Evolutionary conservation across 2,113 vertebrate genomes (phyloP).

Genomic region (Leiothrix lutea): DNA sequence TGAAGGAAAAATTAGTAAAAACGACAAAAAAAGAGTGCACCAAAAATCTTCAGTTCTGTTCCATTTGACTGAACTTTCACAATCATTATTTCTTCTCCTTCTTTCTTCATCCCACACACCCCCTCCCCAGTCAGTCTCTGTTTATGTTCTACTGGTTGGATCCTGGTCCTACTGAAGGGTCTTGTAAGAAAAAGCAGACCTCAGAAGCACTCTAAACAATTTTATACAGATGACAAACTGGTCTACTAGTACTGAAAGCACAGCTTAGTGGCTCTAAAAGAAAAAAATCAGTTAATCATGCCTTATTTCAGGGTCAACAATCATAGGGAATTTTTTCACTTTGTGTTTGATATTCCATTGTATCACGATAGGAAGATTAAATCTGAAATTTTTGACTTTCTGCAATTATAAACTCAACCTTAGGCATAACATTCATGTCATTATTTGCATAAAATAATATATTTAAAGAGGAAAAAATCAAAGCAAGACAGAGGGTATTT

Average conservation of each 20-base stretch:
- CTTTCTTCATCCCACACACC: rapidly evolving
- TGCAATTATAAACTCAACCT: neutral
- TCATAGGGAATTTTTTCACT: neutral
- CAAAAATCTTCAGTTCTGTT: neutral
- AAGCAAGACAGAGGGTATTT: neutral
- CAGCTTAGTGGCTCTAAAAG: neutral
- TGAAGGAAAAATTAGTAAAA: neutral
- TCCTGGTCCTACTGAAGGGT: neutral
- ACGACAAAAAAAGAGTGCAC: neutral
- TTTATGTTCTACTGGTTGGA: neutral
- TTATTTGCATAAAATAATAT: neutral
- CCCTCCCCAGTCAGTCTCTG: neutral
- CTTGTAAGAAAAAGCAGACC: neutral
- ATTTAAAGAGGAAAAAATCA: neutral
- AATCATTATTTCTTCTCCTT: neutral
- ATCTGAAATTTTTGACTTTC: neutral
- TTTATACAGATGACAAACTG: neutral
- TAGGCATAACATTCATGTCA: neutral
- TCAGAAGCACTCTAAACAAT: neutral
- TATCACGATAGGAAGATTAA: neutral
- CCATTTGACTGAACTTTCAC: neutral
- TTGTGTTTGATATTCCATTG: neutral
- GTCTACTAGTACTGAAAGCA: neutral
- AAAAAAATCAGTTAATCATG: neutral
- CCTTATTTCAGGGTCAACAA: neutral